Evolutionary conservation across 2,113 vertebrate genomes (phyloP).

Genomic region (Glaucomys volans): DNA sequence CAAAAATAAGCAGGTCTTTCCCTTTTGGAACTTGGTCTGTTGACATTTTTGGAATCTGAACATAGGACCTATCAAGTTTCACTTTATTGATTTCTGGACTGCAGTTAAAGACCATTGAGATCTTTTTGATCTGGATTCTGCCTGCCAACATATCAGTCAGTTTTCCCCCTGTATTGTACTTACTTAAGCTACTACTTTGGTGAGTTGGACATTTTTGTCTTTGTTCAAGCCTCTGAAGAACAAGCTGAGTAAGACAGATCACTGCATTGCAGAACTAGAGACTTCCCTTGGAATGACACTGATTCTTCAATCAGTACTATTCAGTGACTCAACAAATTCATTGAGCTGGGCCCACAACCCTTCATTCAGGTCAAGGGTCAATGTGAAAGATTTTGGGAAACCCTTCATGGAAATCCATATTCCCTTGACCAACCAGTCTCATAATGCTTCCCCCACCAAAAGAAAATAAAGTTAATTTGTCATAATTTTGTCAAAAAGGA

Average conservation of each 20-base stretch:
- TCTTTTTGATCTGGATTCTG: conserved; percentile 19
- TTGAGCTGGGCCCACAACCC: neutral
- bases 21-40: neutral
- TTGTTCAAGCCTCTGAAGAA: neutral
- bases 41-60: conserved; percentile 37
- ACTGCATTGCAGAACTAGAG: neutral
- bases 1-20: neutral
- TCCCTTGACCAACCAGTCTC: neutral
- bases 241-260: neutral
- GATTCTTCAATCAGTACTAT: conserved; percentile 35
- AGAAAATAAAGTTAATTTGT: conserved; percentile 24
- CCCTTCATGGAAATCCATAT: neutral
- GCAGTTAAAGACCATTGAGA: conserved; percentile 1
- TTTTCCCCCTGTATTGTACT: neutral
- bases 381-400: conserved; percentile 26
- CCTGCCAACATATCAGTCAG: neutral
- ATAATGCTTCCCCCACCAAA: neutral
- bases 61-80: conserved; percentile 31
- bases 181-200: neutral
- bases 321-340: conserved; percentile 56
- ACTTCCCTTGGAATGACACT: conserved; percentile 7
- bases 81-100: neutral
- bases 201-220: neutral
- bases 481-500: conserved; percentile 21
- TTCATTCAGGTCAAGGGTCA: conserved; percentile 29